Base-by-base conservation (phyloP, 2,888 invertebrate species). In the Flexamia atlantica region DNA sequence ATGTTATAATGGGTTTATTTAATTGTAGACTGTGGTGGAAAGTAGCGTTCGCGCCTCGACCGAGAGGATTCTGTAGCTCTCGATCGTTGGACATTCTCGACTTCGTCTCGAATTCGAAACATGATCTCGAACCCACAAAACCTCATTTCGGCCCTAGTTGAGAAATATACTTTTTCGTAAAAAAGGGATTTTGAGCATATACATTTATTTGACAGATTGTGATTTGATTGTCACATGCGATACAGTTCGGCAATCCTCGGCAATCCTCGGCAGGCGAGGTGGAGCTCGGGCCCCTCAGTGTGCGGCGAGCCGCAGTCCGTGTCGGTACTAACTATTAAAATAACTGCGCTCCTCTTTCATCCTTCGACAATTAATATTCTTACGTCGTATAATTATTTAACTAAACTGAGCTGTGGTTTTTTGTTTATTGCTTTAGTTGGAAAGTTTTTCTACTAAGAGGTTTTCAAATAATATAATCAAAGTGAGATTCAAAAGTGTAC, bases 301-400 rank as follows among this genome's bases (percentile, higher is more conserved):
- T 30, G 64, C 64, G 64, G 64, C 30, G 28, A 64, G 64, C 64
- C 64, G 64, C 64, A 64, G 64, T 30, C 64, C 28, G 64, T 30
- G 28, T 28, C 57, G 57, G 57, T 57, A 23, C 7, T 57, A 20
- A 20, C 23, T 57, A 17, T 14, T 46, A 14, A 46, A 9, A 46
- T 53, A 5, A 20, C 23, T 14, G 5, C 64, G n/a, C 64, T 64
- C 12, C 12, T 1, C 30, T 30, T 3, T 20, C 20, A 5, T 25
- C 64, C 20, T 3, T 20, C 64, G 64, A 17, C 30, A 25, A 64
- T 30, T 30, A 28, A 9, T 20, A 9, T 3, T 25, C 28, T 30
- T 64, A 64, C 64, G 17, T 17, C n/a, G 14, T 28, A 9, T 28
- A 64, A 25, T 14, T 4, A 28, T 10, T 64, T 14, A 64, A 7